A percentile compares a stretch with the other conserved stretches of the same genome.
Conservation (phyloP, 2,113 vertebrate species). For the Tupaia chinensis region DNA sequence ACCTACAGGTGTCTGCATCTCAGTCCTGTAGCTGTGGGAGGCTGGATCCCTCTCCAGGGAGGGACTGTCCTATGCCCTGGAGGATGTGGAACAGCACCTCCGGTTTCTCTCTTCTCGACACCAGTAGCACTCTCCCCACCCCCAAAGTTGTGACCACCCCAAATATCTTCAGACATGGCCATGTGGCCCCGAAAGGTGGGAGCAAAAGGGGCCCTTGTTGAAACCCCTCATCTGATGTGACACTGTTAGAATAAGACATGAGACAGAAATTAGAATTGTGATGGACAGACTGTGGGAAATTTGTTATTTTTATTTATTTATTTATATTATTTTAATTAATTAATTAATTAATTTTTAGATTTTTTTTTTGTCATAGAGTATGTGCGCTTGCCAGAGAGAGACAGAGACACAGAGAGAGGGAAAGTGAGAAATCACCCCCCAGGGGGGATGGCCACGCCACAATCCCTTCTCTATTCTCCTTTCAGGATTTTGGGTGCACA, state of each 20-base stretch:
- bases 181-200: fast-evolving
- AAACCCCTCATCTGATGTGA: no score
- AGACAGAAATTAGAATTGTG: neutral
- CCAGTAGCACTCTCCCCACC: no score
- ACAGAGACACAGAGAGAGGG: no score
- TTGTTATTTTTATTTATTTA: no score
- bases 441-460: no score
- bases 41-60: neutral
- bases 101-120: neutral
- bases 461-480: no score
- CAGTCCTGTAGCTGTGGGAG: neutral
- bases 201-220: neutral
- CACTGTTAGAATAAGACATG: neutral
- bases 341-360: no score
- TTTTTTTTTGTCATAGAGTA: no score
- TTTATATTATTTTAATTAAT: no score
- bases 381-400: no score
- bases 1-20: neutral
- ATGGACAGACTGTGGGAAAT: neutral
- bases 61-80: neutral
- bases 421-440: no score
- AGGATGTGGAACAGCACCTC: neutral
- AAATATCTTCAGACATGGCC: neutral
- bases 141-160: neutral
- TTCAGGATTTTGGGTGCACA: no score